Evolutionary conservation across 1,140 invertebrate species (phyloP), one percentile per base, ranked within the genome.

Genomic region (Temnothorax longispinosus): DNA sequence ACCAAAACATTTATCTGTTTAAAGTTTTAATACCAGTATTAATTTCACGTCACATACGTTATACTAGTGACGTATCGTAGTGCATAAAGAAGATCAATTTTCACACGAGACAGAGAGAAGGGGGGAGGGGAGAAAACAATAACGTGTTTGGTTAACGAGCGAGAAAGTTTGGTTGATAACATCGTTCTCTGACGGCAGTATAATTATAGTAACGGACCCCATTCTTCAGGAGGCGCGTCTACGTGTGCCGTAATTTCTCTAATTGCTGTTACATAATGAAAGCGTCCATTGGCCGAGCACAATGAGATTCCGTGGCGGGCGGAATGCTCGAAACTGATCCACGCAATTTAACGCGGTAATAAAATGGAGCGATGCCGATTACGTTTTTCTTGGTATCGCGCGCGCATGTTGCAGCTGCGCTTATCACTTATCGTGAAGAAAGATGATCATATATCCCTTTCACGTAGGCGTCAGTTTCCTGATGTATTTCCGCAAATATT

Each of bases 221-320:
- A 35, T 62, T 64, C 18, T 77, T 77, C 27, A 18, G 18, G 4
- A 62, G 18, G 27, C 8, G 8, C 15, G 15, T 44, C 38, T 32
- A 60, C 21, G 8, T 52, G 10, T 35, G 18, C n/a, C 3, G 44
- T 35, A 78, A 78, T 80, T 80, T 11, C 15, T 32, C 3, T 64
- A 38, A 65, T 80, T 65, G 58, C 18, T 58, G 38, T 78, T 78
- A 52, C 32, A 54, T 80, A 80, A 80, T 38, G 58, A 65, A 38
- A 52, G 32, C 6, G 32, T 65, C 11, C 32, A 52, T 65, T n/a
- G 60, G 35, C 15, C 18, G 44, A n/a, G 27, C 15, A 21, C 27
- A 64, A 78, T 35, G 6, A 64, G 15, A 64, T 78, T 50, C 21
- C 10, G 41, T 18, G 38, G 10, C 18, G 74, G 2, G 8, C 8